phyloP scores from a whole-genome alignment of 2,797 vertebrate species.

The Diceros bicornis region DNA sequence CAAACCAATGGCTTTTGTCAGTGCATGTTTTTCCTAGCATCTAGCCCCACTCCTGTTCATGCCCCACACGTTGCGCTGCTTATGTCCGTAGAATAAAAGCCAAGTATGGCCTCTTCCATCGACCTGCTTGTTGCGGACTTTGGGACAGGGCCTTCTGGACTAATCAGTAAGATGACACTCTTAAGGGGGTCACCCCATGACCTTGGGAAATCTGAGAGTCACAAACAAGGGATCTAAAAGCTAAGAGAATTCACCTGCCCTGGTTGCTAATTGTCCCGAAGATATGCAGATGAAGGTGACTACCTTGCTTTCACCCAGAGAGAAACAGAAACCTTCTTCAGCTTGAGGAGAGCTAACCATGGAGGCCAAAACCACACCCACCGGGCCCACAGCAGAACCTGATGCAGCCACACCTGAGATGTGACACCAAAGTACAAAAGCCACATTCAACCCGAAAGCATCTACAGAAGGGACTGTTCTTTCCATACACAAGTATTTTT shows the following conservation, averaged over 20 bases:
- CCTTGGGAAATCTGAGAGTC: background rate
- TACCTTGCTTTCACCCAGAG: background rate
- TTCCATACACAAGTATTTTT: background rate
- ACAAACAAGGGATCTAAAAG: background rate
- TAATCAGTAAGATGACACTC: background rate
- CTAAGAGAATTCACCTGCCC: background rate
- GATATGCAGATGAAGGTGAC: background rate
- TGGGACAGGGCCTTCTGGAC: background rate
- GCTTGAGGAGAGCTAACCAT: accelerated
- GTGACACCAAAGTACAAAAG: background rate
- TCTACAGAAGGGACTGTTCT: background rate
- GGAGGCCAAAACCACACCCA: background rate
- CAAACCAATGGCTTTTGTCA: background rate
- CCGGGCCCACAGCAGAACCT: background rate
- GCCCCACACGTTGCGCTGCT: accelerated
- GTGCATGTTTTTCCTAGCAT: too few species aligned
- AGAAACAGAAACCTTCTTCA: background rate
- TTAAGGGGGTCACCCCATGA: background rate
- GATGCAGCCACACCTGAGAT: background rate
- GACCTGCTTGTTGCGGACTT: background rate
- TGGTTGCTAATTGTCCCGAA: background rate
- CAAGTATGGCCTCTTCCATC: background rate
- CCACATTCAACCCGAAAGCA: background rate
- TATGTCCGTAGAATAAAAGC: background rate
- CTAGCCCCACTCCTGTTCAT: background rate